Conservation (phyloP, 1,140 invertebrate genomes). For the Temnothorax longispinosus region DNA sequence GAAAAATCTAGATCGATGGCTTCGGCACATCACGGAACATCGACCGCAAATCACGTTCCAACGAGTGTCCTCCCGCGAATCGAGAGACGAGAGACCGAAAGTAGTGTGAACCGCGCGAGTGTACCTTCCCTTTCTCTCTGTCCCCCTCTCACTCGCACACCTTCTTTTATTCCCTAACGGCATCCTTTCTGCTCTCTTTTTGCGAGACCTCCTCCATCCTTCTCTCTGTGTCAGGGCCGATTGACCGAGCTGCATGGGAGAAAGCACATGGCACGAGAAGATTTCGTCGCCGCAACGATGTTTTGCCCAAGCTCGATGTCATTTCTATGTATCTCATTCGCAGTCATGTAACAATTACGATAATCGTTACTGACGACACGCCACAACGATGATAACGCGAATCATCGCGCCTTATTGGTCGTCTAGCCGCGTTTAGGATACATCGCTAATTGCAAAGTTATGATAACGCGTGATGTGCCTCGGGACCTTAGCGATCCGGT, state of each 20-base stretch:
- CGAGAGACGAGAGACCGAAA: constrained; percentile 54
- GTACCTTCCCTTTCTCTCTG: constrained; percentile 34
- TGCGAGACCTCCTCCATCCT: constrained; percentile 12
- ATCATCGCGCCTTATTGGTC: constrained; percentile 28
- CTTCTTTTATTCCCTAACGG: constrained; percentile 2
- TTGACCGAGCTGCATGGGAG: constrained; percentile 49
- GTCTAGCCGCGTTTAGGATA: constrained; percentile 51
- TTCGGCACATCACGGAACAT: constrained; percentile 8
- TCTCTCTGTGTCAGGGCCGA: constrained; percentile 60
- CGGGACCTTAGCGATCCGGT: neutral
- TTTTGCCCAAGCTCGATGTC: constrained; percentile 2
- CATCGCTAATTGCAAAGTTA: constrained; percentile 1
- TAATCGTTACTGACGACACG: constrained; percentile 62
- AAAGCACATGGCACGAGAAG: constrained; percentile 44
- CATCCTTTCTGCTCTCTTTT: constrained; percentile 50
- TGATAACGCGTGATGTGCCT: neutral
- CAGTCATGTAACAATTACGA: constrained; percentile 52
- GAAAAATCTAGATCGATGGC: constrained; percentile 30
- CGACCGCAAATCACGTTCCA: constrained; percentile 42
- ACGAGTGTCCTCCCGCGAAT: constrained; percentile 36
- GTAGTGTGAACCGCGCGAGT: constrained; percentile 33
- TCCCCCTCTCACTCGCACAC: neutral
- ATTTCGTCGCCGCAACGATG: constrained; percentile 30
- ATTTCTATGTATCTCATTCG: neutral
- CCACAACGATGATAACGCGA: constrained; percentile 29